phyloP scores from a whole-genome alignment of 2,888 invertebrate species.

The Tetanocera ferruginea region DNA sequence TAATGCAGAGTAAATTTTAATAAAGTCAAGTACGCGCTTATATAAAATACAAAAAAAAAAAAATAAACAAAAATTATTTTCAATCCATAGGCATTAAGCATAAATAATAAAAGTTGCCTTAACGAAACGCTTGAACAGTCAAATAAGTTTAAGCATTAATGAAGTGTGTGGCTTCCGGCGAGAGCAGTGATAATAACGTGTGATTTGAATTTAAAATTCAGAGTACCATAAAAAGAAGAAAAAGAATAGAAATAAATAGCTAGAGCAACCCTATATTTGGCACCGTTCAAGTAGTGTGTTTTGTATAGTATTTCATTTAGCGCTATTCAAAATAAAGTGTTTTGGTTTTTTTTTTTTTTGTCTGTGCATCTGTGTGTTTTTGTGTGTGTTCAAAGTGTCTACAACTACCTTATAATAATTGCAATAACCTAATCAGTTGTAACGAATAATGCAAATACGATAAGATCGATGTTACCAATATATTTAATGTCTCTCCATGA shows the following conservation, averaged over 20 bases:
- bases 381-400: not conserved
- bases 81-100: no score
- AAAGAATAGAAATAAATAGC: slow-evolving; percentile 31
- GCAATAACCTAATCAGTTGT: slow-evolving; percentile 58
- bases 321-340: not conserved
- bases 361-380: not conserved
- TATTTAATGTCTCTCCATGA: slow-evolving; percentile 70
- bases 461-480: slow-evolving; percentile 71
- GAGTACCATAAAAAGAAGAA: slow-evolving; percentile 28
- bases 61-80: no score
- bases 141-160: slow-evolving; percentile 4
- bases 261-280: no score
- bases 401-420: slow-evolving; percentile 49
- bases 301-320: no score
- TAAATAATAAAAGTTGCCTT: slow-evolving; percentile 11
- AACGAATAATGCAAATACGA: slow-evolving; percentile 69
- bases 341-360: not conserved
- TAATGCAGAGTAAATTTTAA: not conserved
- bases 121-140: not conserved
- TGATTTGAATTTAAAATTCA: slow-evolving; percentile 11
- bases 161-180: slow-evolving; percentile 19
- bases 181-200: not conserved
- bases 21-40: no score
- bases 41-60: no score
- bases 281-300: no score